These are phyloP conservation scores for Planococcus citri DNA, from an alignment of 1,140 invertebrate species.

Conservation along the genomic window DNA sequence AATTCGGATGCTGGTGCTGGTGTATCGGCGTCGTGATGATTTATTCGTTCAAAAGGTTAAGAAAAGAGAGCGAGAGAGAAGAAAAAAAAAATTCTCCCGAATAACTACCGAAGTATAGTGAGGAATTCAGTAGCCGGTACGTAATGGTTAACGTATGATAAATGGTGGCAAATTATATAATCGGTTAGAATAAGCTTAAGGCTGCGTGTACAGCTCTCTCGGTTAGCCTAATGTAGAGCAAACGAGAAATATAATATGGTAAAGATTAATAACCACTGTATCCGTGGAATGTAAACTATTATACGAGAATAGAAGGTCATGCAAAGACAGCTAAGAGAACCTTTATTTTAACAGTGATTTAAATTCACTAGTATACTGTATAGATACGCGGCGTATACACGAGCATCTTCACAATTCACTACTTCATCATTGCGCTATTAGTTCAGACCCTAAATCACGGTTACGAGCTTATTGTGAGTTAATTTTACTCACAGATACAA, in stretches of 20 bases:
- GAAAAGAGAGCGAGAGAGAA: too few species aligned
- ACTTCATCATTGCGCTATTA: background rate
- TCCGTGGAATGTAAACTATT: constrained; percentile 2
- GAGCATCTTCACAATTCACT: background rate
- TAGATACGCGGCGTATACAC: too few species aligned
- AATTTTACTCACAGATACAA: background rate
- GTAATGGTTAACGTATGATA: too few species aligned
- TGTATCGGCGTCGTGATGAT: too few species aligned
- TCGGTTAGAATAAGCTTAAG: too few species aligned
- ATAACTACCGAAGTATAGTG: too few species aligned
- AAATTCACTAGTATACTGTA: constrained; percentile 8
- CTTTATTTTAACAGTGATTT: constrained; percentile 8
- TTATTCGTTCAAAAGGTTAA: too few species aligned
- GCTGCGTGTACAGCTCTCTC: too few species aligned
- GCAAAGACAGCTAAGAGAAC: background rate
- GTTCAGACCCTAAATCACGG: background rate
- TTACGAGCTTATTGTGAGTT: background rate
- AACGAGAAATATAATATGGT: background rate
- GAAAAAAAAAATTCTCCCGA: too few species aligned
- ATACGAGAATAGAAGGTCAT: background rate
- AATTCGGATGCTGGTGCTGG: too few species aligned
- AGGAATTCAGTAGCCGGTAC: too few species aligned
- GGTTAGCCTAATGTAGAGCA: background rate
- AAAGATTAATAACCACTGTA: constrained; percentile 4
- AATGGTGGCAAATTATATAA: too few species aligned